Base-by-base conservation (phyloP, 2,113 vertebrate species). In the Gopherus flavomarginatus region DNA sequence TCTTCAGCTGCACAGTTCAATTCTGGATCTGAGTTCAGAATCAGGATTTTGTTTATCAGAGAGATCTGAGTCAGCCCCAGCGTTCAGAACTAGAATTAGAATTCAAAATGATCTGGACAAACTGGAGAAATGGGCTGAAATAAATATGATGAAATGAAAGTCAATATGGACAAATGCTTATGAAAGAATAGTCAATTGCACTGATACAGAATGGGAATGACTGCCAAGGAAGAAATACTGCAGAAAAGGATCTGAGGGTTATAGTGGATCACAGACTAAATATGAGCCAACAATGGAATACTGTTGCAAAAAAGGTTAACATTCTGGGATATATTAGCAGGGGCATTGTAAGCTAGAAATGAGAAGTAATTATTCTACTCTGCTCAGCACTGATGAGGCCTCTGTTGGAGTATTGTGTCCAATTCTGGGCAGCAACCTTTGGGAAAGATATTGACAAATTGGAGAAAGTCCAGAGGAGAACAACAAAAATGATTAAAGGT, bases 11-110 rank as follows among this genome's bases (percentile, higher is more conserved):
- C 78, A 44, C 22, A 5, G 1, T 35, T 86, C 8, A 1, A 35
- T 22, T 12, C 69, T 12, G 31, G 52, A 57, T 77, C 9, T 1
- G 12, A 1, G 10, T 72, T 69, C 52, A 2, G 5, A 17, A 0
- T 22, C 42, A 24, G 49, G 47, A 6, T 49, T 42, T 86, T 42
- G 8, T 42, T 77, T 42, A 21, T 19, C 44, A 21, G 17, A 56
- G 75, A 31, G 31, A 56, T 1, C 4, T 1, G 7, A 1, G 0
- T 1, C 50, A 56, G 50, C 8, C 35, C 38, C 16, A 13, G 12
- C 27, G 35, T 31, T 26, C 69, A 29, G 13, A 75, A 8, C 26
- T 31, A 13, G 1, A 2, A 10, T 69, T 38, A 38, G 35, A 69
- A 69, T 69, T 69, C 65, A 69, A 69, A 38, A 69, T 72, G n/a